Evolutionary conservation across 2,113 vertebrate species (phyloP).

Genomic region (Pitta sordida): DNA sequence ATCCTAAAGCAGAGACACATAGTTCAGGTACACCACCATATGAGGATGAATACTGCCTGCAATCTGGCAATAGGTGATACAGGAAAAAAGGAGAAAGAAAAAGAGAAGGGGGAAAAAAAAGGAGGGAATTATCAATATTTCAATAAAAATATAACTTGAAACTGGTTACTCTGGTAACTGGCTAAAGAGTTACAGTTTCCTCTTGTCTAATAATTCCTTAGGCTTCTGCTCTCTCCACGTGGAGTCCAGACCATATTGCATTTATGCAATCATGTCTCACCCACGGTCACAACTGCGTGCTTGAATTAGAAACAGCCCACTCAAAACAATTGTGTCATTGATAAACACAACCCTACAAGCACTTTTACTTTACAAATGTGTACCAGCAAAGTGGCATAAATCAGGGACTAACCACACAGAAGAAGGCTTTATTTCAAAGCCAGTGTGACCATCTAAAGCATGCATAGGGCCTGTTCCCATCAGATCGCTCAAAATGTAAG

Average conservation of each 20-base stretch:
- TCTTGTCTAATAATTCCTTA: background rate
- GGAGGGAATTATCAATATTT: background rate
- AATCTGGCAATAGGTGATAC: background rate
- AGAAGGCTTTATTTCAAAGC: background rate
- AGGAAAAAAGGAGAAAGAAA: background rate
- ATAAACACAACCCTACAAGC: background rate
- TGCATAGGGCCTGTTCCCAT: no score
- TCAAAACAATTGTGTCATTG: background rate
- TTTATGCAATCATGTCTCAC: background rate
- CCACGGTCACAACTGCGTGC: background rate
- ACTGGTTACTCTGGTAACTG: background rate
- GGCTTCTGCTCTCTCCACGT: background rate
- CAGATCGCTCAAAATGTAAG: background rate
- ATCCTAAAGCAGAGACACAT: background rate
- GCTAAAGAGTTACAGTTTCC: background rate
- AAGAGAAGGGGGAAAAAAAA: background rate
- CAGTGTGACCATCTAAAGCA: background rate
- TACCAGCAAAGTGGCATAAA: background rate
- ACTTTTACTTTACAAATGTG: background rate
- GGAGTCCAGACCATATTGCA: conserved; percentile 22
- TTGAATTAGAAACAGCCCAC: background rate
- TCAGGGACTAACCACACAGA: accelerated
- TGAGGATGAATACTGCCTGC: background rate
- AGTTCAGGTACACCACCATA: background rate
- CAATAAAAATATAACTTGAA: background rate